Conservation (phyloP, 1,140 invertebrate species). For the Vollenhovia emeryi region DNA sequence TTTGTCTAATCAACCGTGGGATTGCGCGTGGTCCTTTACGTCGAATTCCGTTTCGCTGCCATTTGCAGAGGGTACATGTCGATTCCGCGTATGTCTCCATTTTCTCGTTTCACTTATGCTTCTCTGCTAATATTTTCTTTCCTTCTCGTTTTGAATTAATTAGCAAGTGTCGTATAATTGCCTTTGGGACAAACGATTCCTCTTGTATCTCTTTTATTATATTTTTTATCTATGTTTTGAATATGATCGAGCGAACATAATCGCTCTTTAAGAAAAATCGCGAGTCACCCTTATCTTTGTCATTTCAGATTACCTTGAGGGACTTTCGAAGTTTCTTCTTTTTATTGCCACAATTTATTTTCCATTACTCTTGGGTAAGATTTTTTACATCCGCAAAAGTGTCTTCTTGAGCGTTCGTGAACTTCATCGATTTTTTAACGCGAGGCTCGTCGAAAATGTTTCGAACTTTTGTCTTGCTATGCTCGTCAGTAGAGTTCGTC, state of each 20-base stretch:
- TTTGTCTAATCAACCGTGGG: constrained; percentile 76
- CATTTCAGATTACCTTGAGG: neutral
- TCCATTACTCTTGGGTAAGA: neutral
- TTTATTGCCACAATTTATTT: neutral
- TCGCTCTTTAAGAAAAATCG: constrained; percentile 4
- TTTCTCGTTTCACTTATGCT: neutral
- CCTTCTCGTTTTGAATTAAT: neutral
- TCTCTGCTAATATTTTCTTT: neutral
- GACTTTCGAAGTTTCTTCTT: neutral
- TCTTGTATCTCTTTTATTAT: neutral
- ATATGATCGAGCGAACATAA: neutral
- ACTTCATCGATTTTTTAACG: constrained; percentile 32
- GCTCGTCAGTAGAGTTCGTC: neutral
- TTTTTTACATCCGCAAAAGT: constrained; percentile 14
- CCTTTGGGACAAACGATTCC: neutral
- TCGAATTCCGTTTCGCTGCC: constrained; percentile 2
- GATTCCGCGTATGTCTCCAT: neutral
- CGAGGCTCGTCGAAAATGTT: constrained; percentile 9
- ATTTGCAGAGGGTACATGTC: neutral
- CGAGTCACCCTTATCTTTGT: neutral
- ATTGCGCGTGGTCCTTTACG: constrained; percentile 68
- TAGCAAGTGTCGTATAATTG: neutral
- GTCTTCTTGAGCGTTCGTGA: constrained; percentile 10
- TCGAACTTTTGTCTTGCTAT: constrained; percentile 25
- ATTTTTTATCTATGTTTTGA: neutral